Evolutionary conservation across 2,888 invertebrate species (phyloP), one percentile per base, ranked within the genome.

Genomic region (Vesta saturnalis): DNA sequence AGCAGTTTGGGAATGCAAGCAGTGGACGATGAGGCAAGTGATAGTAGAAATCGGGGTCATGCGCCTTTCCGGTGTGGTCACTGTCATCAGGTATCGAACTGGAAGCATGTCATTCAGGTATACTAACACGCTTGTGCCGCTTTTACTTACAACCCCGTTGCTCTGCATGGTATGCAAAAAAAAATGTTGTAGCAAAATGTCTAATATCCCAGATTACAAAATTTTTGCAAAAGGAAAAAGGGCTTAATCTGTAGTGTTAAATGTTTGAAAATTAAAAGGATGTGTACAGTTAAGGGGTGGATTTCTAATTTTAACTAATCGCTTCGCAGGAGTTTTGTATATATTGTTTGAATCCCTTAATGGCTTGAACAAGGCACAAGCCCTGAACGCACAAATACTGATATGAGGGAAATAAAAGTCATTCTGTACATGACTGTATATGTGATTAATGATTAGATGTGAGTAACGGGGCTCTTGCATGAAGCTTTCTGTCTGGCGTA

Each of bases 81-180:
- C 85, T 92, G 92, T 86, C 91, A 91, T 85, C 92, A 92, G 86
- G 87, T 91, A 81, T 92, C 92, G 77, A 92, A 92, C 86, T 92
- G 92, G 92, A 92, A 92, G 89, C 92, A 92, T 87, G 92, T 92
- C 81, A 92, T 92, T 86, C 92, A 92, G 91, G 92, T 92, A 88
- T 86, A 85, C 85, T 85, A 85, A 85, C 85, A 79, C 76, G 76
- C 76, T 77, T 77, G 76, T 77, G 71, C 68, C 64, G 73, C 78
- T 78, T 73, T 76, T 79, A 82, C 80, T 81, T 81, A 82, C 81
- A 71, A 64, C 70, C 67, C 63, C 64, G 61, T 67, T 70, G 63
- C 65, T 70, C 64, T 61, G 63, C 58, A 70, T 64, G 57, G 18
- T 59, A 39, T 67, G 39, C 59, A 59, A 60, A 23, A 35, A 62